phyloP scores from a whole-genome alignment of 2,888 invertebrate species.

The Erpobdella octoculata region DNA sequence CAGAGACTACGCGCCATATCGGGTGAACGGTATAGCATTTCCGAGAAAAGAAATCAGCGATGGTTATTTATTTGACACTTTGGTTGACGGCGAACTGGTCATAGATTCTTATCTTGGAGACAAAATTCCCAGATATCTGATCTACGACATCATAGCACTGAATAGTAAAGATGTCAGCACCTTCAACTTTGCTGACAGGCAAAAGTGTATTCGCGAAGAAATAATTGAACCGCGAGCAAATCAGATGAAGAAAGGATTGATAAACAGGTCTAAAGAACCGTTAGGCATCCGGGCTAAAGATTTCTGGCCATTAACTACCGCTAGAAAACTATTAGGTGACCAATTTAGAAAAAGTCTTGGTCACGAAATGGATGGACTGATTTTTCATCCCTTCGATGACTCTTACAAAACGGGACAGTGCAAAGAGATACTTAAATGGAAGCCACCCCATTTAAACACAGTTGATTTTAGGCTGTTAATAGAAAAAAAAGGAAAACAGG shows the following conservation, averaged over 20 bases:
- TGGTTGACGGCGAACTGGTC: slow-evolving; percentile 95
- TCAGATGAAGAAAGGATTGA: slow-evolving; percentile 58
- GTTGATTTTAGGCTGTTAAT: slow-evolving; percentile 89
- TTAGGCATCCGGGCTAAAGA: slow-evolving; percentile 82
- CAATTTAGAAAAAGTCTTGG: slow-evolving; percentile 78
- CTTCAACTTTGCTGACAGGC: slow-evolving; percentile 67
- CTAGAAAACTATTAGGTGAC: slow-evolving; percentile 58
- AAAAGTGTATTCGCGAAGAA: slow-evolving; percentile 64
- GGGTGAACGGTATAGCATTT: slow-evolving; percentile 69
- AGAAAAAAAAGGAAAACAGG: slow-evolving; percentile 55
- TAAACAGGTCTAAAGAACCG: slow-evolving; percentile 71
- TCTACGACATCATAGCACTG: slow-evolving; percentile 84
- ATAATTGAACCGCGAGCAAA: slow-evolving; percentile 59
- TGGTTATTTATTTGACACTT: slow-evolving; percentile 71
- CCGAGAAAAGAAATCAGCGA: slow-evolving; percentile 60
- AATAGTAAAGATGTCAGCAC: slow-evolving; percentile 54
- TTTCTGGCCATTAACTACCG: slow-evolving; percentile 67
- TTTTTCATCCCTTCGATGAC: slow-evolving; percentile 82
- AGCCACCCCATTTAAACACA: slow-evolving; percentile 84
- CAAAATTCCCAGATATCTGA: slow-evolving; percentile 74
- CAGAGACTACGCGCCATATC: slow-evolving; percentile 81
- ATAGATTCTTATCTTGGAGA: slow-evolving; percentile 69
- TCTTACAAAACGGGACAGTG: slow-evolving; percentile 78
- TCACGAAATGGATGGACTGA: slow-evolving; percentile 96
- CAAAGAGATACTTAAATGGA: slow-evolving; percentile 90